These are phyloP conservation scores for Misgurnus anguillicaudatus DNA, from an alignment of 2,113 vertebrate species.

Conservation along the genomic window DNA sequence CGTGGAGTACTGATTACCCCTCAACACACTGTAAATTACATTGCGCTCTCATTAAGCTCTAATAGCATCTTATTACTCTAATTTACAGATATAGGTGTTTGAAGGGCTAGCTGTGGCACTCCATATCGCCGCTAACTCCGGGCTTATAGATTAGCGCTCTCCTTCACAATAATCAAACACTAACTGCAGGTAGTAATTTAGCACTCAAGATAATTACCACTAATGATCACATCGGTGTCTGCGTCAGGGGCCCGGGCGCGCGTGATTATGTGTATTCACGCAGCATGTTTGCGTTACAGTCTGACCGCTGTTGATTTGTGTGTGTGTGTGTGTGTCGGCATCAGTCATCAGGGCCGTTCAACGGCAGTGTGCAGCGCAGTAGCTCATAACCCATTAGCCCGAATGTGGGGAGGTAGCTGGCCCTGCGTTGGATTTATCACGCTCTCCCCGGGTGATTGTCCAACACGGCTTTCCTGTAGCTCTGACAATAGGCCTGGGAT, in stretches of 20 bases:
- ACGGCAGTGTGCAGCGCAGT: conserved; percentile 41
- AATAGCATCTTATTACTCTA: conserved; percentile 57
- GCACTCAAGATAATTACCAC: conserved; percentile 70
- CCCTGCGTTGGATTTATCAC: conserved; percentile 69
- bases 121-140: conserved; percentile 54
- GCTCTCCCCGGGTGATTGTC: conserved; percentile 69
- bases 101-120: conserved; percentile 63
- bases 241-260: conserved; percentile 37
- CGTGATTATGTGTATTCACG: conserved; percentile 58
- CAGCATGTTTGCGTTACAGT: conserved; percentile 30
- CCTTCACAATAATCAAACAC: conserved; percentile 60
- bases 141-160: conserved; percentile 49
- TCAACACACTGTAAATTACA: conserved; percentile 45
- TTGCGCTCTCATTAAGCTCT: conserved; percentile 60
- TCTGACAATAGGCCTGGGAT: conserved; percentile 75
- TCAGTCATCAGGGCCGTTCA: not conserved
- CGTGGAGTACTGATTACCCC: conserved; percentile 32
- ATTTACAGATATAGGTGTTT: conserved; percentile 66
- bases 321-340: conserved; percentile 1
- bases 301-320: conserved; percentile 7
- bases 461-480: conserved; percentile 68
- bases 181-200: conserved; percentile 77
- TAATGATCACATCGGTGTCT: conserved; percentile 58
- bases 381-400: conserved; percentile 58
- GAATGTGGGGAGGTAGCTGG: conserved; percentile 33